phyloP scores from a whole-genome alignment of 2,113 vertebrate genomes.

The Aix galericulata region DNA sequence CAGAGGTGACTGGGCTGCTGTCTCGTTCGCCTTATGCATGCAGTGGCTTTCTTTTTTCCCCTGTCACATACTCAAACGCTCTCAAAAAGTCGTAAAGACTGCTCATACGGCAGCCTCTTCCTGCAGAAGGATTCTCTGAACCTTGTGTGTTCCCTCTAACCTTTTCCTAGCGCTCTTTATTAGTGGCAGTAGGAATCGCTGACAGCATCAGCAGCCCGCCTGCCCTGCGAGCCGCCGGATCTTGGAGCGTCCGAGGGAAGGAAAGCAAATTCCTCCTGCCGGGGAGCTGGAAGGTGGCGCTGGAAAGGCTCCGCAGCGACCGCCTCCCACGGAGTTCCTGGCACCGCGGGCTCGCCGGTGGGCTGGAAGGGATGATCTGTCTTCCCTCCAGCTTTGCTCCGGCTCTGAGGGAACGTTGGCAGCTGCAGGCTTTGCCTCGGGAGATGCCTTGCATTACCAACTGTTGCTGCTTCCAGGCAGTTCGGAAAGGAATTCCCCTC shows the following conservation, averaged over 20 bases:
- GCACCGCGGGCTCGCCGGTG: neutral
- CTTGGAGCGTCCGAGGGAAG: neutral
- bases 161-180: neutral
- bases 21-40: rapidly evolving
- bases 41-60: rapidly evolving
- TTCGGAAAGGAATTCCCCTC: neutral
- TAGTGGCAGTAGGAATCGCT: neutral
- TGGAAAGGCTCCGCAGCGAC: neutral
- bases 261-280: neutral
- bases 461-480: conserved; percentile 16
- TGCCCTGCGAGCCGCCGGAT: rapidly evolving
- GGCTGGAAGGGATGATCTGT: neutral
- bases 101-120: rapidly evolving
- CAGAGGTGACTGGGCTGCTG: neutral
- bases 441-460: conserved; percentile 17
- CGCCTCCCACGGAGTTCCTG: neutral
- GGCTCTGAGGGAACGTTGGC: neutral
- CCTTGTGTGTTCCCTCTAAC: neutral
- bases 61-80: rapidly evolving
- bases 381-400: neutral
- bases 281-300: rapidly evolving
- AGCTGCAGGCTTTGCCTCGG: neutral
- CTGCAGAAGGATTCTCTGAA: neutral
- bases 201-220: neutral
- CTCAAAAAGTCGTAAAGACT: neutral